Percentiles rank a stretch among this genome's conserved stretches.
Evolutionary conservation across 2,888 invertebrate species (phyloP).

Genomic region (Maniola hyperantus): DNA sequence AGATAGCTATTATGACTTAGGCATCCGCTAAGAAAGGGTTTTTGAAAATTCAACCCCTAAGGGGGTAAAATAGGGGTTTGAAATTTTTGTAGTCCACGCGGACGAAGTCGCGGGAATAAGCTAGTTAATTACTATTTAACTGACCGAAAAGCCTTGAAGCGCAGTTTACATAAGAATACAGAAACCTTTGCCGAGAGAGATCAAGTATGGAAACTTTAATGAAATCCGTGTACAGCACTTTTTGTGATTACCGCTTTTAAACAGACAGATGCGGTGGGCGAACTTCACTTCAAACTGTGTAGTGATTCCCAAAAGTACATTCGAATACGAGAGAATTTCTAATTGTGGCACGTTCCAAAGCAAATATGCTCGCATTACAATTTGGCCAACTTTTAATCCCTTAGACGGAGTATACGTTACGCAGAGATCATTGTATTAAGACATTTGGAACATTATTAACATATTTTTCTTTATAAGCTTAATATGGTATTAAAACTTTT

Average conservation of each 20-base stretch:
- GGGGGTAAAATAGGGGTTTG: too few relatives aligned
- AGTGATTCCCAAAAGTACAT: constrained; percentile 17
- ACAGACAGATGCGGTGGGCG: not conserved
- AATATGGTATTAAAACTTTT: constrained; percentile 7
- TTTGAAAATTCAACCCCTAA: too few relatives aligned
- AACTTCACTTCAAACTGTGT: not conserved
- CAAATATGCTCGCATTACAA: constrained; percentile 21
- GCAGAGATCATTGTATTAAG: constrained; percentile 29
- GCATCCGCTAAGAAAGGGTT: too few relatives aligned
- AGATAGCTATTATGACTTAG: too few relatives aligned
- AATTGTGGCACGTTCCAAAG: constrained; percentile 20
- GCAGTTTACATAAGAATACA: too few relatives aligned
- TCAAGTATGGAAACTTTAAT: not conserved
- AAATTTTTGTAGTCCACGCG: too few relatives aligned
- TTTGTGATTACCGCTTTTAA: not conserved
- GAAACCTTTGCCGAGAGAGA: too few relatives aligned
- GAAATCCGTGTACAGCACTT: not conserved
- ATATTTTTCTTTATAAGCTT: constrained; percentile 25
- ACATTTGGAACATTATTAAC: constrained; percentile 26
- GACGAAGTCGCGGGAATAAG: too few relatives aligned
- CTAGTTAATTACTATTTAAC: too few relatives aligned
- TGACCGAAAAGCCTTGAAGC: too few relatives aligned
- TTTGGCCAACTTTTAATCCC: constrained; percentile 31
- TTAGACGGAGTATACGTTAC: constrained; percentile 26
- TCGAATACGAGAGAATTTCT: constrained; percentile 17